Base-by-base conservation (phyloP, 1,140 invertebrate genomes). In the Bombus pascuorum region DNA sequence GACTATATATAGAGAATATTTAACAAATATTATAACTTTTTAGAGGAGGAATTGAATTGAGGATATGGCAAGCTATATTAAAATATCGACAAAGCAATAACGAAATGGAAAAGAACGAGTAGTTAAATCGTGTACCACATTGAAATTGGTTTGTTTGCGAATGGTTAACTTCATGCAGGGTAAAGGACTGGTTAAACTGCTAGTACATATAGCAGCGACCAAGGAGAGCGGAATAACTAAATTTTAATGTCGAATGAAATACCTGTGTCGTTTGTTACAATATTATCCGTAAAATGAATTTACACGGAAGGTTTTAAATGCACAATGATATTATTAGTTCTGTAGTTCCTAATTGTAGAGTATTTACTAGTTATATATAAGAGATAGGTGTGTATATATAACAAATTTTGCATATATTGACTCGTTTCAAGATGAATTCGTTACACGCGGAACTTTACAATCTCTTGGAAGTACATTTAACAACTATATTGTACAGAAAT, bases 41-140 rank as follows among this genome's bases (percentile, higher is more conserved):
- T 82, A 96, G 96, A 82, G 96, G 96, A 39, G 96, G 96, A 75
- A 93, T 96, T 15, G 96, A 96, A 93, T 89, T 97, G 22, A 95
- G 95, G 85, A 95, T 97, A 90, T 97, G 96, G 96, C 95, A 95
- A 91, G 95, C 95, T 6, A 95, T 97, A 74, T 76, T 94, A 34
- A 92, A 93, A 75, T 92, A 95, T 88, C 93, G 96, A 32, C 91
- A 92, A 37, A 82, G 74, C 80, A 75, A 57, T 44, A 65, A 62
- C 8, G 42, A 62, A 39, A 37, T 70, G 83, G 57, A 66, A 59
- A 6, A 32, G 47, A 28, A 73, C 32, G 72, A 39, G 25, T 28
- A 82, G 32, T 32, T 73, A 59, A 62, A 66, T 85, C 68, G 57
- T 77, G 3, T 53, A 28, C 15, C 39, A 68, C 10, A 32, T 34